Conservation (phyloP, 2,888 invertebrate genomes). For the Eutolmus rufibarbis region DNA sequence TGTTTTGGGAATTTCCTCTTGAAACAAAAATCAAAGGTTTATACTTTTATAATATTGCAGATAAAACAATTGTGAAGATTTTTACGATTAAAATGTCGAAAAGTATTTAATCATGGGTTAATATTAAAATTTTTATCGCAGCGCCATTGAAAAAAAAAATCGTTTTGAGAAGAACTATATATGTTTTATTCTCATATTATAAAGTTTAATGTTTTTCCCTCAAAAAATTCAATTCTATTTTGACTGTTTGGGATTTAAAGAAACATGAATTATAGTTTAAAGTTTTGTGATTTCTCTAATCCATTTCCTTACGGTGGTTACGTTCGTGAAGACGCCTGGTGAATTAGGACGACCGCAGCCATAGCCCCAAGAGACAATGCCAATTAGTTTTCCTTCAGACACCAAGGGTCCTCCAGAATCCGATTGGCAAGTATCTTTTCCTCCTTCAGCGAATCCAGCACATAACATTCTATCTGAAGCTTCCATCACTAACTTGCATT, state of each 20-base stretch:
- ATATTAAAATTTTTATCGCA: no score
- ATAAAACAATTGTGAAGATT: no score
- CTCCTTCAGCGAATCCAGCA: slow-evolving; percentile 13
- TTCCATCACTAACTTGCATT: neutral
- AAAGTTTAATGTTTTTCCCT: no score
- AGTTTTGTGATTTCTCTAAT: neutral
- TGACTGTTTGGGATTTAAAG: neutral
- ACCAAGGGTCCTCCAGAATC: slow-evolving; percentile 27
- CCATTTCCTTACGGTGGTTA: neutral
- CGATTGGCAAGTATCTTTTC: slow-evolving; percentile 27
- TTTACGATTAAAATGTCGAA: no score
- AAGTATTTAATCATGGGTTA: no score
- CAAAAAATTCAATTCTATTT: no score
- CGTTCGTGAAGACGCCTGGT: slow-evolving; percentile 7
- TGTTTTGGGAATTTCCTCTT: no score
- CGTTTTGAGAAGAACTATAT: no score
- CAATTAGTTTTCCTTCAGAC: slow-evolving; percentile 7
- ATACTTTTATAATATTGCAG: no score
- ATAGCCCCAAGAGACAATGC: slow-evolving; percentile 12
- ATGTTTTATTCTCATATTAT: no score
- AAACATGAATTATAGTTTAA: neutral
- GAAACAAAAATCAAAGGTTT: no score
- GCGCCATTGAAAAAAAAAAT: no score
- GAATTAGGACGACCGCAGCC: slow-evolving; percentile 27
- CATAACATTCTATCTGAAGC: slow-evolving; percentile 19